Evolutionary conservation across 2,888 invertebrate genomes (phyloP).

Genomic region (Oasisia sp.): DNA sequence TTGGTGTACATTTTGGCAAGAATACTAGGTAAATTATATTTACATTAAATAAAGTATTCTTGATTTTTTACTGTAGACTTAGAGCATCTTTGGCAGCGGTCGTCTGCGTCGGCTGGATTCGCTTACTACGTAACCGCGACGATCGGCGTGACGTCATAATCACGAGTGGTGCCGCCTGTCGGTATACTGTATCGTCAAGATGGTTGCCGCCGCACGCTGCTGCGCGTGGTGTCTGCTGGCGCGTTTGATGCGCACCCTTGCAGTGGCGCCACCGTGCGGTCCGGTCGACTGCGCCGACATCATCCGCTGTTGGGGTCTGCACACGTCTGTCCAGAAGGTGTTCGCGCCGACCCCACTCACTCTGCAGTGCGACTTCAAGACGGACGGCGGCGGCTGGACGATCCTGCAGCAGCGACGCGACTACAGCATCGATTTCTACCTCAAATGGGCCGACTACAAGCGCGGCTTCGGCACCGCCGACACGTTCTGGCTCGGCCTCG

Average conservation of each 20-base stretch:
- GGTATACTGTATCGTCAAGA: not conserved
- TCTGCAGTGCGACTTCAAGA: not conserved
- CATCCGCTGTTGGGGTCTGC: not conserved
- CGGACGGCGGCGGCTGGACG: conserved; percentile 11
- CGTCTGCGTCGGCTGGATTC: not conserved
- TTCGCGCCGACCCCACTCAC: not conserved
- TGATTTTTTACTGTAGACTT: no score
- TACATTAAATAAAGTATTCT: no score
- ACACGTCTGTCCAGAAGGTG: not conserved
- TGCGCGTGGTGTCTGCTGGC: not conserved
- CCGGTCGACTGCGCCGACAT: not conserved
- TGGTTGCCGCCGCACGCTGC: not conserved
- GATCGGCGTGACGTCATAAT: not conserved
- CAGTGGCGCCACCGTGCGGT: not conserved
- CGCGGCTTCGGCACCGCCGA: not conserved
- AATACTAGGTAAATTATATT: no score
- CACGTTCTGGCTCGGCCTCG: conserved; percentile 17
- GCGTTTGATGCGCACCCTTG: not conserved
- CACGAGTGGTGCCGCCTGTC: not conserved
- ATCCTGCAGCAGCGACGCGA: not conserved
- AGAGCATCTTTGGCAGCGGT: no score
- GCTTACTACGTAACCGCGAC: not conserved
- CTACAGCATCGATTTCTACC: not conserved
- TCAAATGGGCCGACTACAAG: not conserved
- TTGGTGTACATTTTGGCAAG: no score